Percentiles rank a stretch among this genome's conserved stretches.
Evolutionary conservation across 2,797 vertebrate species (phyloP).

Genomic region (Hozukius guyotensis): DNA sequence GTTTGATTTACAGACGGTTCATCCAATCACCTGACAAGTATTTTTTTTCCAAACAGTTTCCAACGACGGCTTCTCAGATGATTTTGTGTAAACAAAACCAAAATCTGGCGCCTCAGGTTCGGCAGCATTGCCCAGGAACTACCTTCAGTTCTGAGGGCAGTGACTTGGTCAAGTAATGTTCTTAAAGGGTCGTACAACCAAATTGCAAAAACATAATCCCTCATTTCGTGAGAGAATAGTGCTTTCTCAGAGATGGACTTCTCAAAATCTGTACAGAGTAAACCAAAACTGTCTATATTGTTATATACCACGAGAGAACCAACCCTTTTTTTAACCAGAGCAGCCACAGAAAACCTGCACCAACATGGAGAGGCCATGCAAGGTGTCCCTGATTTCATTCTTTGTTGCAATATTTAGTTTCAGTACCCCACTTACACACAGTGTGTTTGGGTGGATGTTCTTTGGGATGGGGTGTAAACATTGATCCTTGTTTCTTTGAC

Average conservation of each 20-base stretch:
- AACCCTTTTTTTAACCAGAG: not conserved
- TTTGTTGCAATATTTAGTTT: accelerated
- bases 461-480: not conserved
- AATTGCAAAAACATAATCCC: not conserved
- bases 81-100: too few relatives aligned
- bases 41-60: too few relatives aligned
- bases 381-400: not conserved
- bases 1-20: too few relatives aligned
- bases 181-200: not conserved
- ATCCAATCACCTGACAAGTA: too few relatives aligned
- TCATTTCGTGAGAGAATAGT: not conserved
- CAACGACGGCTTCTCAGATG: too few relatives aligned
- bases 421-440: not conserved
- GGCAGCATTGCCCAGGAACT: not conserved
- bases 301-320: not conserved
- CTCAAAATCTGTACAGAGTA: not conserved
- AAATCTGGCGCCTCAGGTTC: too few relatives aligned
- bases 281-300: not conserved
- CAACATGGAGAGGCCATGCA: not conserved
- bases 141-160: not conserved
- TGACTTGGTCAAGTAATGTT: not conserved
- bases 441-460: not conserved
- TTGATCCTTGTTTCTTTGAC: not conserved
- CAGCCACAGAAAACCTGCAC: not conserved
- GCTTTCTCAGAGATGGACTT: not conserved